A percentile compares a stretch with the other conserved stretches of the same genome.
Evolutionary conservation across 2,797 vertebrate species (phyloP).

Genomic region (Masticophis lateralis): DNA sequence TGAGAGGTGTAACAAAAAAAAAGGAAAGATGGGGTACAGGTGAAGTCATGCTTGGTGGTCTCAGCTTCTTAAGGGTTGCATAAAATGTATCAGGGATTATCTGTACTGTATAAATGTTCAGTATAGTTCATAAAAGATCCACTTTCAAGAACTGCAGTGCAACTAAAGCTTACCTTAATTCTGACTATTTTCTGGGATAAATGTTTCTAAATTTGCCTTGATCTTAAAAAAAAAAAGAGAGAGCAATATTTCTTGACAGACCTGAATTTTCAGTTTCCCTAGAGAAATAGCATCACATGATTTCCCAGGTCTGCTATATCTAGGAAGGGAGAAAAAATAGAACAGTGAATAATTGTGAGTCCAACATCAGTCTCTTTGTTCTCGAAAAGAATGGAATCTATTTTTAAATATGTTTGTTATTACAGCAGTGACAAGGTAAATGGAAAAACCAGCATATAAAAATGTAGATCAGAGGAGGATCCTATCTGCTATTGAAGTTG

Average conservation of each 20-base stretch:
- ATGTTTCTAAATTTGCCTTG: conserved; percentile 64
- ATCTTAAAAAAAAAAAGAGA: conserved; percentile 45
- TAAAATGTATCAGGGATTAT: neutral
- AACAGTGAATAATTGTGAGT: neutral
- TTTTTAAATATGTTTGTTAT: conserved; percentile 15
- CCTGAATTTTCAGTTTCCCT: conserved; percentile 56
- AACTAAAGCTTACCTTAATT: conserved; percentile 34
- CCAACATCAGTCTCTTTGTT: neutral
- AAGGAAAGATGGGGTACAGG: too few species aligned
- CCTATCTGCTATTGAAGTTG: conserved; percentile 34
- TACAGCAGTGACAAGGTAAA: conserved; percentile 9
- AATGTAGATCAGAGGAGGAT: conserved; percentile 42
- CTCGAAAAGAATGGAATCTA: neutral
- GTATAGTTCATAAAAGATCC: conserved; percentile 22
- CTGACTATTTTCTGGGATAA: conserved; percentile 59
- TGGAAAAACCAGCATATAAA: conserved; percentile 29
- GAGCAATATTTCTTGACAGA: conserved; percentile 62
- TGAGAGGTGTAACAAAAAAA: neutral
- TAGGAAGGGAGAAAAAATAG: neutral
- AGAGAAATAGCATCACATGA: conserved; percentile 55
- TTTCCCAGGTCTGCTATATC: conserved; percentile 51
- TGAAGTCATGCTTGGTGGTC: neutral
- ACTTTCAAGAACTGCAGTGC: conserved; percentile 44
- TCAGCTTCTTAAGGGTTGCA: neutral
- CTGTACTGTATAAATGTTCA: neutral